Base-by-base conservation (phyloP, 2,888 invertebrate species). In the Seira sanloemensis region DNA sequence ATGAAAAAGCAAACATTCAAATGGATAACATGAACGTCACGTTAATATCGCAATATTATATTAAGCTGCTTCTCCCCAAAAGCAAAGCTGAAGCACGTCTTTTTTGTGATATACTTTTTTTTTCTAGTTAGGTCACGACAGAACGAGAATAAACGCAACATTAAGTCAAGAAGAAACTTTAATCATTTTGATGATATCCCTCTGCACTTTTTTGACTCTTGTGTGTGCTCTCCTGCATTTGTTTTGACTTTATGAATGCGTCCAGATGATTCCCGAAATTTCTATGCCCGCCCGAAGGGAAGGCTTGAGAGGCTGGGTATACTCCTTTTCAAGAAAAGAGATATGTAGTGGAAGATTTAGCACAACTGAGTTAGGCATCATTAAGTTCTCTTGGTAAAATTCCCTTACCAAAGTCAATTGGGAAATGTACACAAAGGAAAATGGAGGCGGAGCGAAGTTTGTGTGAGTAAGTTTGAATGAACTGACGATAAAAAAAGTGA, bases 211-310 rank as follows among this genome's bases (percentile, higher is more conserved):
- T 62, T 21, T 62, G 21, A 9, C n/a, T 21, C 21, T 21, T 23
- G 2, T 18, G 16, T 50, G n/a, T 50, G 2, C 50, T n/a, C 50
- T 50, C 16, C 2, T 50, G 62, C 21, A 23, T 62, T n/a, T n/a
- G n/a, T n/a, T n/a, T n/a, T n/a, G n/a, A n/a, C n/a, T n/a, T n/a
- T 62, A 46, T 26, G 23, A 46, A 76, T 76, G 21, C 21, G 24
- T 82, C 82, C 82, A 82, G 82, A 82, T 82, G 82, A 82, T 82
- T 82, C 82, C 82, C 82, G 82, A 82, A 82, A 67, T 72, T 82
- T 82, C 82, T 77, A 82, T 67, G 19, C 18, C 54, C 82, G 58
- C 19, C 77, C 82, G 67, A 77, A 19, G 73, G 18, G 50, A 27
- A 46, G 77, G 68, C 18, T 77, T 25, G 62, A 9, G 58, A 19